Evolutionary conservation across 2,888 invertebrate species (phyloP).

Genomic region (Cyclophora punctaria): DNA sequence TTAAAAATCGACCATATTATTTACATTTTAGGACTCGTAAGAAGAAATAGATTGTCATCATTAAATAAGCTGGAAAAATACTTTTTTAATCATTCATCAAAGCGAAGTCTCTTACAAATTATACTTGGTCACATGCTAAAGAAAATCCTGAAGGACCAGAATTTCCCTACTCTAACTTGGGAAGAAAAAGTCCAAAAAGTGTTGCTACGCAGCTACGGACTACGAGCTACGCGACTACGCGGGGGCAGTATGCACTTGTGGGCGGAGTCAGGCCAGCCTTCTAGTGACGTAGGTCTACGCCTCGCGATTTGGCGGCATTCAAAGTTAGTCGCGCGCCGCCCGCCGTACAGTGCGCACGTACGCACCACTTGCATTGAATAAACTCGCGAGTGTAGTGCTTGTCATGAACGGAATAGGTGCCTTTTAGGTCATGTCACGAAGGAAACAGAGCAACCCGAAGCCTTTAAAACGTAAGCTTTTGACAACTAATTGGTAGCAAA

Average conservation of each 20-base stretch:
- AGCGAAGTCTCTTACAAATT: too few species aligned
- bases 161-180: neutral
- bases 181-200: constrained; percentile 9
- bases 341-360: constrained; percentile 33
- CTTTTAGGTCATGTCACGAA: constrained; percentile 86
- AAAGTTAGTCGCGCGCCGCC: constrained; percentile 40
- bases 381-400: constrained; percentile 22
- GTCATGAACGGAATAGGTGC: constrained; percentile 56
- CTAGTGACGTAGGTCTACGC: constrained; percentile 27
- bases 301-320: constrained; percentile 15
- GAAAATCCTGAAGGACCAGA: too few species aligned
- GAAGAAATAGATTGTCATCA: too few species aligned
- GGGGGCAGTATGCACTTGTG: constrained; percentile 27
- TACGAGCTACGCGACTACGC: constrained; percentile 23
- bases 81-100: too few species aligned
- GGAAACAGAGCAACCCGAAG: constrained; percentile 97
- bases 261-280: constrained; percentile 43
- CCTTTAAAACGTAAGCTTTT: constrained; percentile 91
- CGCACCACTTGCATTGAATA: neutral
- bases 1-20: too few species aligned
- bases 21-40: too few species aligned
- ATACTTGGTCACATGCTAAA: too few species aligned
- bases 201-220: neutral
- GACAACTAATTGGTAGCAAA: too few species aligned
- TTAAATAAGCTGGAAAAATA: too few species aligned